phyloP scores from a whole-genome alignment of 2,888 invertebrate genomes.

The Euzetes globulus region DNA sequence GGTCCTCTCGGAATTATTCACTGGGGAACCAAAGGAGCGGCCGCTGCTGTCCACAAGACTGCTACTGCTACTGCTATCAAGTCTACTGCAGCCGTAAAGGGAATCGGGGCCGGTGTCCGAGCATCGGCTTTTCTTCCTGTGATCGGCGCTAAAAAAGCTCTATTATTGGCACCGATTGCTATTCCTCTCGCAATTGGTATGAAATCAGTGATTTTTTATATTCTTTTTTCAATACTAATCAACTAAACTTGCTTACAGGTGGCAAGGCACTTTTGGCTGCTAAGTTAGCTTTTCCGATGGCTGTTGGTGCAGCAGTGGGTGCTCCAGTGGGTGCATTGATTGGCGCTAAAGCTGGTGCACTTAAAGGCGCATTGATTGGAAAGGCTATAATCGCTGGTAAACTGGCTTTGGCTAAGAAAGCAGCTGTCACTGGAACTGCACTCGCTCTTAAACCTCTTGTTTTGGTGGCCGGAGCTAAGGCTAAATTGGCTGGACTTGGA shows the following conservation, averaged over 20 bases:
- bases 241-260: neutral
- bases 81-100: too few species aligned
- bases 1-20: too few species aligned
- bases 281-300: constrained; percentile 12
- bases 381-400: constrained; percentile 14
- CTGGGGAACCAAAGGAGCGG: too few species aligned
- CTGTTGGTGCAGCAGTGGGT: constrained; percentile 22
- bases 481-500: neutral
- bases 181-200: too few species aligned
- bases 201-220: too few species aligned
- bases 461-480: constrained; percentile 1
- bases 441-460: constrained; percentile 8
- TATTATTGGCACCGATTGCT: too few species aligned
- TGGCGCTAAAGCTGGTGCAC: constrained; percentile 25
- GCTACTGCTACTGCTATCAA: too few species aligned
- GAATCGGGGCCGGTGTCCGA: too few species aligned
- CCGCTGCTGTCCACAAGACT: too few species aligned
- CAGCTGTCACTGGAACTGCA: neutral
- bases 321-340: constrained; percentile 29
- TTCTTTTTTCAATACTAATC: too few species aligned
- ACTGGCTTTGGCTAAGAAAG: constrained; percentile 6
- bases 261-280: constrained; percentile 1
- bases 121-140: too few species aligned
- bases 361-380: constrained; percentile 20
- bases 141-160: too few species aligned